Evolutionary conservation across 2,888 invertebrate genomes (phyloP).

Genomic region (Pristionchus mayeri): DNA sequence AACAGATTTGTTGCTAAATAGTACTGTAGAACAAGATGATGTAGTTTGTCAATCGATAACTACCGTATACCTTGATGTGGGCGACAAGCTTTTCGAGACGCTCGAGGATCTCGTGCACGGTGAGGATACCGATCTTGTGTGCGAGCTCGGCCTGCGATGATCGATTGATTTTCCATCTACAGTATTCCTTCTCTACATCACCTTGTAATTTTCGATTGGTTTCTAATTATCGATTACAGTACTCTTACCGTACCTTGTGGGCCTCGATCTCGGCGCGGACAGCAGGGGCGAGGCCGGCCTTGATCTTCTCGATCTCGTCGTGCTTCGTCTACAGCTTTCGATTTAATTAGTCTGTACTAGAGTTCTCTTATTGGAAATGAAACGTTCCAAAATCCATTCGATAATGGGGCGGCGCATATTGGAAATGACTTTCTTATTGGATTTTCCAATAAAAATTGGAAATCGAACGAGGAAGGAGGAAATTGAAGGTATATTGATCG

Average conservation of each 20-base stretch:
- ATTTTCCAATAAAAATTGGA: no score
- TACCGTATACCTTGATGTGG: neutral
- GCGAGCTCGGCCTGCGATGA: neutral
- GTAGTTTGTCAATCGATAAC: neutral
- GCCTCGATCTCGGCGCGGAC: constrained; percentile 37
- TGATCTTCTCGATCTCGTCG: constrained; percentile 27
- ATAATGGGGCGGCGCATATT: no score
- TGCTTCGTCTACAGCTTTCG: neutral
- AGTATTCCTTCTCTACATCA: no score
- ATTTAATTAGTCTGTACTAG: no score
- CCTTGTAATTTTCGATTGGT: neutral
- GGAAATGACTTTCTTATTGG: no score
- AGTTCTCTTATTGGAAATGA: no score
- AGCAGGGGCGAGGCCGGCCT: neutral
- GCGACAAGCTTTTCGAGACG: neutral
- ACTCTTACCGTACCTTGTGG: constrained; percentile 20
- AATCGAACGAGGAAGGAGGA: no score
- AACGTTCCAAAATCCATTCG: no score
- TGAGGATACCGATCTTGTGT: neutral
- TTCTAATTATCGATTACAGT: no score
- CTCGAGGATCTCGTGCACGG: neutral
- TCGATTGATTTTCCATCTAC: neutral
- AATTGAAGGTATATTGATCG: no score
- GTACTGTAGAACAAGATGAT: neutral
- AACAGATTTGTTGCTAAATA: neutral